Evolutionary conservation across 2,797 vertebrate genomes (phyloP).

Genomic region (Hypotaenidia okinawae): DNA sequence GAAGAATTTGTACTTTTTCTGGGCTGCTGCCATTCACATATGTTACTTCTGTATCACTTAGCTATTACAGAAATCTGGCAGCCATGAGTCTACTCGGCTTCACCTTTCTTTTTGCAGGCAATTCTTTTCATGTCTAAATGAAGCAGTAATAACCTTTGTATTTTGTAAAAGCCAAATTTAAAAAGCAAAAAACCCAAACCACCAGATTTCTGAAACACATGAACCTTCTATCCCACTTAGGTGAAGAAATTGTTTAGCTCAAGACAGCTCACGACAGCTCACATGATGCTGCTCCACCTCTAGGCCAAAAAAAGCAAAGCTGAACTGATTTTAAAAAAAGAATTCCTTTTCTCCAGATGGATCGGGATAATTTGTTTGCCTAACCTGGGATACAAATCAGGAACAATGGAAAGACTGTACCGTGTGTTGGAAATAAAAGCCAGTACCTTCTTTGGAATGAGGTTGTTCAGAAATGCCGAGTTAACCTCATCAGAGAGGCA

Average conservation of each 20-base stretch:
- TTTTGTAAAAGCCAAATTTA: background rate
- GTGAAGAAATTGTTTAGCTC: background rate
- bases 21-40: background rate
- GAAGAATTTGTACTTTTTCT: background rate
- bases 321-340: background rate
- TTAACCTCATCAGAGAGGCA: conserved; percentile 95
- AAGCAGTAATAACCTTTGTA: background rate
- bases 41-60: background rate
- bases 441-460: conserved; percentile 90
- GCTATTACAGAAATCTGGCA: background rate
- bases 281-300: background rate
- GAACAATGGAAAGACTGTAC: background rate
- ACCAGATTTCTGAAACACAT: background rate
- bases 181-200: background rate
- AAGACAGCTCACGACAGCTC: background rate
- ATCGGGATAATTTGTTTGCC: background rate
- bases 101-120: background rate
- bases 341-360: background rate
- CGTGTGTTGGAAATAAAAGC: background rate
- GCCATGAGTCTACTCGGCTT: background rate
- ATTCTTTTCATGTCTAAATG: background rate
- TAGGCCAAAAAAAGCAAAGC: background rate
- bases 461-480: conserved; percentile 85
- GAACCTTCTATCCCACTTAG: background rate
- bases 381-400: background rate